Evolutionary conservation across 1,140 invertebrate species (phyloP).

Genomic region (Orussus abietinus): DNA sequence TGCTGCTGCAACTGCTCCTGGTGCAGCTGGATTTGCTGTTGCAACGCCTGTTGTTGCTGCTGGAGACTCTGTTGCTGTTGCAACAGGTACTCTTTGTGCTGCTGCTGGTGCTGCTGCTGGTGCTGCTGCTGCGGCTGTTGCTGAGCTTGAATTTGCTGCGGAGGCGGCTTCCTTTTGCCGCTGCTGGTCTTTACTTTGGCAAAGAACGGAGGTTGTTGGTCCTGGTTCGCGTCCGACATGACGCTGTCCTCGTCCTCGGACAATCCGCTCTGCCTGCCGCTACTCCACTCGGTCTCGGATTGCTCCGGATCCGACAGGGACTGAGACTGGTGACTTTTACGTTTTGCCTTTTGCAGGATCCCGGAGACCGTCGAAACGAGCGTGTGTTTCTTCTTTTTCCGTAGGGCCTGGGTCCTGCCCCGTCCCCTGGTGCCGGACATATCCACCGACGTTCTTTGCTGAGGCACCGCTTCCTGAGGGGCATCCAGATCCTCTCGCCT

Average conservation of each 20-base stretch:
- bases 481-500: constrained; percentile 58
- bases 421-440: constrained; percentile 27
- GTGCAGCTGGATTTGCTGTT: constrained; percentile 13
- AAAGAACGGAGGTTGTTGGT: constrained; percentile 61
- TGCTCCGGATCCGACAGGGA: constrained; percentile 74
- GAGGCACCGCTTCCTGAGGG: constrained; percentile 44
- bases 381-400: constrained; percentile 73
- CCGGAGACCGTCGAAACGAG: constrained; percentile 76
- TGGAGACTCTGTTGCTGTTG: constrained; percentile 21
- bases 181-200: constrained; percentile 58
- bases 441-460: constrained; percentile 28
- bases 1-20: no score
- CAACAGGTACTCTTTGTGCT: constrained; percentile 20
- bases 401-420: constrained; percentile 30
- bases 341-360: constrained; percentile 73
- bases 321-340: constrained; percentile 58
- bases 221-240: constrained; percentile 63
- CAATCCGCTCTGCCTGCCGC: constrained; percentile 61
- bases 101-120: constrained; percentile 34
- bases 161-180: constrained; percentile 52
- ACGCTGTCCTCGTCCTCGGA: constrained; percentile 71
- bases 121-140: constrained; percentile 52
- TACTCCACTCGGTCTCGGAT: constrained; percentile 72
- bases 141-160: no score
- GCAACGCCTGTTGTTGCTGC: constrained; percentile 20